A percentile compares a stretch with the other conserved stretches of the same genome.
phyloP scores from a whole-genome alignment of 2,888 invertebrate genomes.

The Acanthosepion esculentum region DNA sequence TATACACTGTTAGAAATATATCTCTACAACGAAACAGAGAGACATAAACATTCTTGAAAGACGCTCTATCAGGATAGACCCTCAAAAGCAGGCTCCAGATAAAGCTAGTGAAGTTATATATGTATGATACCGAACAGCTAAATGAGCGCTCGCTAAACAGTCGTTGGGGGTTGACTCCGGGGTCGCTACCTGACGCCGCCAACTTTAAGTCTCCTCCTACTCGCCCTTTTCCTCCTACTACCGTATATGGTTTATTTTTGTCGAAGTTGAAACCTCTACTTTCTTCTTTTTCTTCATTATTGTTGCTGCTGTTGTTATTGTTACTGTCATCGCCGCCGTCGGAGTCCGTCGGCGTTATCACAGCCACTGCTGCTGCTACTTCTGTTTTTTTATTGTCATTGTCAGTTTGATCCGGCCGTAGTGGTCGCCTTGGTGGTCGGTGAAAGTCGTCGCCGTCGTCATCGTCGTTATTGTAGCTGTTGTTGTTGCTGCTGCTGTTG shows the following conservation, averaged over 20 bases:
- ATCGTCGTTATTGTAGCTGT: neutral
- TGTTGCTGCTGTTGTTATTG: conserved; percentile 18
- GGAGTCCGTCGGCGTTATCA: neutral
- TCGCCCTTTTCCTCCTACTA: neutral
- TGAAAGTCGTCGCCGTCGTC: conserved; percentile 33
- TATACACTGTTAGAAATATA: neutral
- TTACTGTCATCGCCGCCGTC: neutral
- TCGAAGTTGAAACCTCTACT: neutral
- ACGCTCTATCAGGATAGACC: neutral
- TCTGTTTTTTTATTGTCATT: neutral
- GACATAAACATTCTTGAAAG: accelerated
- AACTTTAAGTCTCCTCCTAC: neutral
- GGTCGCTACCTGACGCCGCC: conserved; percentile 33
- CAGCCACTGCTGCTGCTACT: neutral
- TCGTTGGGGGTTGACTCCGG: neutral
- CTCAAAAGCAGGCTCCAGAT: neutral
- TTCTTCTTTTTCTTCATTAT: neutral
- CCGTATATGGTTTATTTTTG: neutral
- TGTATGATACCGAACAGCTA: neutral
- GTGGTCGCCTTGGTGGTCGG: conserved; percentile 33
- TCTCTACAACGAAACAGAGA: neutral
- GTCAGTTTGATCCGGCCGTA: conserved; percentile 24
- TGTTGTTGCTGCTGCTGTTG: neutral
- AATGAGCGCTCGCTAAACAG: neutral
- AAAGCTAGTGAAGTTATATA: neutral